Conservation (phyloP, 2,113 vertebrate genomes). For the Sinocyclocheilus anshuiensis region DNA sequence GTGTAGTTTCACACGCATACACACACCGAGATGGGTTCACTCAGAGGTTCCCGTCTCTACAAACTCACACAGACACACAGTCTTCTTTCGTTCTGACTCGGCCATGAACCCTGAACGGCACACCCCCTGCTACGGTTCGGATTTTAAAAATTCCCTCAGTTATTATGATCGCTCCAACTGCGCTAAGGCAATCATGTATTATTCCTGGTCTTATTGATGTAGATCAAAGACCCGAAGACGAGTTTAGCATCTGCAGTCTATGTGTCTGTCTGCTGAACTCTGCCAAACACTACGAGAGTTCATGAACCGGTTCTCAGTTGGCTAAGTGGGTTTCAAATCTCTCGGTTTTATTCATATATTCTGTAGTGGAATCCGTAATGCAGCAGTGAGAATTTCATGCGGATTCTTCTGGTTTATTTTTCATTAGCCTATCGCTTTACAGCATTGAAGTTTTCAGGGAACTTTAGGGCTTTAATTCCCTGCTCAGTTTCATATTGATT, state of each 20-base stretch:
- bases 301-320: slow-evolving; percentile 33
- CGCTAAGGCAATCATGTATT: slow-evolving; percentile 31
- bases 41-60: slow-evolving; percentile 74
- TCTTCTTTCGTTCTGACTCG: slow-evolving; percentile 45
- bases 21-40: slow-evolving; percentile 48
- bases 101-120: slow-evolving; percentile 49
- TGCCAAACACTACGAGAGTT: slow-evolving; percentile 16
- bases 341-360: slow-evolving; percentile 46
- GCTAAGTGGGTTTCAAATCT: background rate
- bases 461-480: background rate
- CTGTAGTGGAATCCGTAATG: slow-evolving; percentile 34
- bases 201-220: slow-evolving; percentile 53
- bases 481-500: background rate
- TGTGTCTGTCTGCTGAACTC: slow-evolving; percentile 41
- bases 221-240: slow-evolving; percentile 40
- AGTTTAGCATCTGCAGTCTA: slow-evolving; percentile 37
- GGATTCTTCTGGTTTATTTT: slow-evolving; percentile 23
- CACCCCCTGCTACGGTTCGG: slow-evolving; percentile 37
- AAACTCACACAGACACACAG: slow-evolving; percentile 51
- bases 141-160: slow-evolving; percentile 28
- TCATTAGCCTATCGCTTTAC: slow-evolving; percentile 27
- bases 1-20: slow-evolving; percentile 63
- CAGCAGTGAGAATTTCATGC: background rate
- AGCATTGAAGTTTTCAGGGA: background rate
- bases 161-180: slow-evolving; percentile 42